Evolutionary conservation across 2,888 invertebrate genomes (phyloP).

Genomic region (Eupsilia transversa): DNA sequence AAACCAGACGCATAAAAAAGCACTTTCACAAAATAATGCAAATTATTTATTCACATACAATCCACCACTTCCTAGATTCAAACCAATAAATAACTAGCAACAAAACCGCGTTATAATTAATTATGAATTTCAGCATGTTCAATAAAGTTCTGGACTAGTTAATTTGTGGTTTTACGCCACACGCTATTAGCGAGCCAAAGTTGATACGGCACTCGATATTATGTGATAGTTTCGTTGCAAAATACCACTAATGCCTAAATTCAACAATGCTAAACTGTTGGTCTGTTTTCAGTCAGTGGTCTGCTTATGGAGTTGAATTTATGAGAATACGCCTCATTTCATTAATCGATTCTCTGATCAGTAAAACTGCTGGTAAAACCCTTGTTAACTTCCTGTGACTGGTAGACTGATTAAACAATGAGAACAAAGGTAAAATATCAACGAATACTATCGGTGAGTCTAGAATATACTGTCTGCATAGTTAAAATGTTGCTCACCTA

Average conservation of each 20-base stretch:
- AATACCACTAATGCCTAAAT: constrained; percentile 12
- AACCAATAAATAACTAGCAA: constrained; percentile 10
- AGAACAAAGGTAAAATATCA: neutral
- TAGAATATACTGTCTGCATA: too few relatives aligned
- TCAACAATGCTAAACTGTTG: neutral
- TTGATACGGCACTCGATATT: constrained; percentile 10
- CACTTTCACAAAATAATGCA: neutral
- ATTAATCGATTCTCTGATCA: neutral
- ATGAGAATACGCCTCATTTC: neutral
- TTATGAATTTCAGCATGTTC: constrained; percentile 28
- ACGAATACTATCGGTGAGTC: too few relatives aligned
- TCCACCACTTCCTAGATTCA: neutral
- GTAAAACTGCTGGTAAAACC: neutral
- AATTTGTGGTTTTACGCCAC: constrained; percentile 39
- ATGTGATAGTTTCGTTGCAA: constrained; percentile 7
- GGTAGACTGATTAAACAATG: neutral
- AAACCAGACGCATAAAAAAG: too few relatives aligned
- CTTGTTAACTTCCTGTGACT: neutral
- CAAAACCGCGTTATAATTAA: constrained; percentile 4
- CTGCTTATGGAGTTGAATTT: neutral
- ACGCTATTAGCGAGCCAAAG: neutral
- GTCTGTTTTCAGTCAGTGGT: neutral
- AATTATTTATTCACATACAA: neutral
- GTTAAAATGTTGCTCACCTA: too few relatives aligned
- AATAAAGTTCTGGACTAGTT: constrained; percentile 24